These are phyloP conservation scores for Syngnathus rostellatus DNA, from an alignment of 2,797 vertebrate species.

Conservation along the genomic window DNA sequence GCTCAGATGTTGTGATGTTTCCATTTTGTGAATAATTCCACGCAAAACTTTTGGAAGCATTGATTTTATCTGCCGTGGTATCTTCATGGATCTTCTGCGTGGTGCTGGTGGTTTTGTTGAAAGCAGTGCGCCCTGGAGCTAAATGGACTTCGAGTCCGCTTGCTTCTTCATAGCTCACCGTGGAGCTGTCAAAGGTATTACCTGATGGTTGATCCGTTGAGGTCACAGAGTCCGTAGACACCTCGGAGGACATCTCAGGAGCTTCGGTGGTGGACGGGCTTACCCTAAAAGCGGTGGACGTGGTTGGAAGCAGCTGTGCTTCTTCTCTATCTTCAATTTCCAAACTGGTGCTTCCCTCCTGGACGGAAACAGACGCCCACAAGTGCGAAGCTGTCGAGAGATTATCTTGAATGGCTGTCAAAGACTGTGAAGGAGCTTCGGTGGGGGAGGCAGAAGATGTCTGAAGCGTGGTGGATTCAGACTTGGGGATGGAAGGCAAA, in stretches of 20 bases:
- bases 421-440: slow-evolving; percentile 12
- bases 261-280: slow-evolving; percentile 26
- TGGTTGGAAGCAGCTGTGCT: slow-evolving; percentile 21
- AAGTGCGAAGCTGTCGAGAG: slow-evolving; percentile 17
- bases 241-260: slow-evolving; percentile 16
- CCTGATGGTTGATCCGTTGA: slow-evolving; percentile 20
- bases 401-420: slow-evolving; percentile 16
- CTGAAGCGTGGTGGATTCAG: slow-evolving; percentile 16
- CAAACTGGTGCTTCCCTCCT: slow-evolving; percentile 52
- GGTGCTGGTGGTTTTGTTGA: slow-evolving; percentile 7
- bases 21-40: background rate
- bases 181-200: slow-evolving; percentile 29
- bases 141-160: slow-evolving; percentile 45
- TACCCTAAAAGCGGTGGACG: slow-evolving; percentile 21
- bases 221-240: slow-evolving; percentile 14
- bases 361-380: slow-evolving; percentile 38
- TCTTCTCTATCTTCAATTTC: slow-evolving; percentile 45
- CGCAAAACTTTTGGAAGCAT: background rate
- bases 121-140: slow-evolving; percentile 12
- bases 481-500: slow-evolving; percentile 13
- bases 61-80: background rate
- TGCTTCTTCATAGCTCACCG: slow-evolving; percentile 43
- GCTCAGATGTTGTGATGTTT: background rate
- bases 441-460: slow-evolving; percentile 19
- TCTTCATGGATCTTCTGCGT: background rate